Evolutionary conservation across 2,113 vertebrate species (phyloP).

Genomic region (Nothoprocta perdicaria): DNA sequence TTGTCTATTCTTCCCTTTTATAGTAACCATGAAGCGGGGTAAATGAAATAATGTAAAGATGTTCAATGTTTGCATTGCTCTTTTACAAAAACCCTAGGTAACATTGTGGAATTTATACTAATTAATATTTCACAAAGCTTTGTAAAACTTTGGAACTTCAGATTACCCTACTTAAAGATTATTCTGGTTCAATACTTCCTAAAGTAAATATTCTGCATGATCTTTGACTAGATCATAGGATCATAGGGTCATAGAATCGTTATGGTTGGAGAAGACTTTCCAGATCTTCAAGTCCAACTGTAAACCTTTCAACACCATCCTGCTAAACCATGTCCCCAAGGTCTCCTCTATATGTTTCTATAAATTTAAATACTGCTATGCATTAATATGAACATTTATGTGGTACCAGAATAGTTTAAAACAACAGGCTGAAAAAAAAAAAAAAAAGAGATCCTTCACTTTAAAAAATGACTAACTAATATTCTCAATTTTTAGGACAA

Average conservation of each 20-base stretch:
- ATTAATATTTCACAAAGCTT: not conserved
- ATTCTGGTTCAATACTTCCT: not conserved
- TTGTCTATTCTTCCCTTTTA: not conserved
- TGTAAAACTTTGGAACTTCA: not conserved
- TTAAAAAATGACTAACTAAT: not conserved
- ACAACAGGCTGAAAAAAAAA: not conserved
- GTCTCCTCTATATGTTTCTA: not conserved
- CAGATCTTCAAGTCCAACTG: no score
- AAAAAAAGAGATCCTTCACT: not conserved
- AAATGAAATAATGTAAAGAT: not conserved
- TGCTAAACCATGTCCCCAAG: no score
- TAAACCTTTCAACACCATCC: no score
- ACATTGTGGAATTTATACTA: not conserved
- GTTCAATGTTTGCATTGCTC: not conserved
- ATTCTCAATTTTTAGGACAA: conserved; percentile 2
- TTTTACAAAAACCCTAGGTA: not conserved
- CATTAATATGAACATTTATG: not conserved
- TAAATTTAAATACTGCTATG: not conserved
- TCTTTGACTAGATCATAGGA: not conserved
- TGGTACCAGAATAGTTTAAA: not conserved
- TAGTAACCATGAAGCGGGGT: not conserved
- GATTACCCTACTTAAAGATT: not conserved
- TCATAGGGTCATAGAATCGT: no score
- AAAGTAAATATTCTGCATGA: not conserved
- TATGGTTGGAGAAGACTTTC: no score